phyloP scores from a whole-genome alignment of 2,797 vertebrate genomes.

The Odontamblyopus rebecca region DNA sequence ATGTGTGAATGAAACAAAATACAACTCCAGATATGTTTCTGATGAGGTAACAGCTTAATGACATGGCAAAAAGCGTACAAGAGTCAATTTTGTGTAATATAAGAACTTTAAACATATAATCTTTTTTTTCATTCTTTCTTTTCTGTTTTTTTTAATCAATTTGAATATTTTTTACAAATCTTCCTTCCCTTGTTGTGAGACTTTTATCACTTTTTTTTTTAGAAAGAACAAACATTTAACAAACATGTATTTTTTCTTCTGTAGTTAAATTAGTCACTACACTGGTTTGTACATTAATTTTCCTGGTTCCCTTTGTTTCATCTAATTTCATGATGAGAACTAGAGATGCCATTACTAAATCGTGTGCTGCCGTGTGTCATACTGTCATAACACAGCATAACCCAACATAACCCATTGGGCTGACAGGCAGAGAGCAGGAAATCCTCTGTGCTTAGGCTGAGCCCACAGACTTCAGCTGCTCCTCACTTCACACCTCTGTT shows the following conservation, averaged over 20 bases:
- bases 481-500: constrained; percentile 69
- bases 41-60: too few relatives aligned
- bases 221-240: too few relatives aligned
- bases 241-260: not conserved
- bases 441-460: constrained; percentile 68
- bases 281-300: constrained; percentile 31
- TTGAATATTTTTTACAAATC: too few relatives aligned
- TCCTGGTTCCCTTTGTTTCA: constrained; percentile 1
- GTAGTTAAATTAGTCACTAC: not conserved
- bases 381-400: constrained; percentile 41
- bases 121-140: too few relatives aligned
- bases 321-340: constrained; percentile 43
- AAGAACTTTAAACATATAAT: too few relatives aligned
- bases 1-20: too few relatives aligned
- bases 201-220: too few relatives aligned
- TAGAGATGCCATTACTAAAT: constrained; percentile 33
- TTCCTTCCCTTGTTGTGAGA: too few relatives aligned
- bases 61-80: too few relatives aligned
- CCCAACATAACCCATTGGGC: constrained; percentile 59
- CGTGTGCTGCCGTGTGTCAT: constrained; percentile 54
- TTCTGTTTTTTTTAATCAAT: too few relatives aligned
- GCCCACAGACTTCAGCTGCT: constrained; percentile 63
- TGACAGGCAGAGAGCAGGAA: constrained; percentile 64
- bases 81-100: too few relatives aligned
- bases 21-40: too few relatives aligned